A percentile compares a stretch with the other conserved stretches of the same genome.
These are phyloP conservation scores for Bombus pyrosoma DNA, from an alignment of 1,140 invertebrate genomes.

Conservation along the genomic window DNA sequence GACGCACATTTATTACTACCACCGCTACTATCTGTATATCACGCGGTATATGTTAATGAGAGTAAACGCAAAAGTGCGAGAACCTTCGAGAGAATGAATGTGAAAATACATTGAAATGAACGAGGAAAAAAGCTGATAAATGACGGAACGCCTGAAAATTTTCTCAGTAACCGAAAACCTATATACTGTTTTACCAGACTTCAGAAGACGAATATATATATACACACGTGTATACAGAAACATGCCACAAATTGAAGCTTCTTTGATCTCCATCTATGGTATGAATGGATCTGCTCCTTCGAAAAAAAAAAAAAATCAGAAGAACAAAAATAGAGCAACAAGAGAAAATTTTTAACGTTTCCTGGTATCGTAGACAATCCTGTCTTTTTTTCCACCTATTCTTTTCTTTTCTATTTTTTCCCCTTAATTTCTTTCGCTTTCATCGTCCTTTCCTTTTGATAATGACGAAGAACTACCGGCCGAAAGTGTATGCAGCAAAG, in stretches of 20 bases:
- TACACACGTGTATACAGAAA: background rate
- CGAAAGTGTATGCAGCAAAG: background rate
- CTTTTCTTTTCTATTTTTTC: background rate
- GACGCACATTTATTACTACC: constrained; percentile 33
- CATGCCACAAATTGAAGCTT: constrained; percentile 2
- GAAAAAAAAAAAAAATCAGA: background rate
- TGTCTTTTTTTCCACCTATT: constrained; percentile 4
- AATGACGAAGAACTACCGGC: background rate
- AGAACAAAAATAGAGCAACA: background rate
- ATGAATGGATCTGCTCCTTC: constrained; percentile 1
- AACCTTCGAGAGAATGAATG: background rate
- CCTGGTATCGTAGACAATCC: constrained; percentile 5
- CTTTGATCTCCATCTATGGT: background rate
- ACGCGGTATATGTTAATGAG: constrained; percentile 8
- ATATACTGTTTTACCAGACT: background rate
- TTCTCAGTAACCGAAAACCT: background rate
- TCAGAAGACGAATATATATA: background rate
- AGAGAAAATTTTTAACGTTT: constrained; percentile 35
- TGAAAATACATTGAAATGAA: background rate
- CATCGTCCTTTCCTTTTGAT: background rate
- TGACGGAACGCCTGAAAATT: constrained; percentile 42
- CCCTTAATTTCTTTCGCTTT: background rate
- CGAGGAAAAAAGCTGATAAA: background rate
- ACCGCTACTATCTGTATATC: background rate
- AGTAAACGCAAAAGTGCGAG: constrained; percentile 14